phyloP scores from a whole-genome alignment of 2,797 vertebrate species.

The Eutrigla gurnardus region DNA sequence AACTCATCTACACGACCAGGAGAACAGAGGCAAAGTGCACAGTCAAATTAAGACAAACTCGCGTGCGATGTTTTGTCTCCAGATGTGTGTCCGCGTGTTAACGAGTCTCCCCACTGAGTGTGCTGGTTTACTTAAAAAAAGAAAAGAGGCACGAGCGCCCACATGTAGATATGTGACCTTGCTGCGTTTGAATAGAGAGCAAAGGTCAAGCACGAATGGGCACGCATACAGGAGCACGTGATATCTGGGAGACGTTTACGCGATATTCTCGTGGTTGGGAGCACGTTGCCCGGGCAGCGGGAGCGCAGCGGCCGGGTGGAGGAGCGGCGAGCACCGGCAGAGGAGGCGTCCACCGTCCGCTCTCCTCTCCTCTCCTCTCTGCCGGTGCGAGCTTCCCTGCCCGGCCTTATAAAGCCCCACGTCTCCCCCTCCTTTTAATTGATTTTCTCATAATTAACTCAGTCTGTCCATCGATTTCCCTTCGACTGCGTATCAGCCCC shows the following conservation, averaged over 20 bases:
- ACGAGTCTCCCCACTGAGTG: not conserved
- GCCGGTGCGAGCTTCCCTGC: slow-evolving; percentile 46
- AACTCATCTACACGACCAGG: too few species aligned
- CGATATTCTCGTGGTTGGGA: too few species aligned
- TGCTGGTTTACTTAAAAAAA: not conserved
- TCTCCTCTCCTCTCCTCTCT: slow-evolving; percentile 61
- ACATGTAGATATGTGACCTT: slow-evolving; percentile 2
- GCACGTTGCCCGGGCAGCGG: slow-evolving; percentile 4
- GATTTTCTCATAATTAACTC: slow-evolving; percentile 91
- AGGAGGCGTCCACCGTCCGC: slow-evolving; percentile 32
- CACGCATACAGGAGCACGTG: not conserved
- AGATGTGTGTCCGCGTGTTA: not conserved
- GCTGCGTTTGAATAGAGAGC: slow-evolving; percentile 1
- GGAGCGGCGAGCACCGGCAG: slow-evolving; percentile 24
- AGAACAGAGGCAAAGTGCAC: too few species aligned
- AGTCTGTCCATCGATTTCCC: slow-evolving; percentile 87
- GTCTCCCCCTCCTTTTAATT: slow-evolving; percentile 87
- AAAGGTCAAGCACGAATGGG: slow-evolving; percentile 28
- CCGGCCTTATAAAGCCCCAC: slow-evolving; percentile 79
- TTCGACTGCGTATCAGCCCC: slow-evolving; percentile 78
- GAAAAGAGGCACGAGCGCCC: not conserved
- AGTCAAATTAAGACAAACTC: not conserved
- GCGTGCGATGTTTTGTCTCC: not conserved
- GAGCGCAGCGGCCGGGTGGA: slow-evolving; percentile 32
- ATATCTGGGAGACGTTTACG: too few species aligned